Evolutionary conservation across 1,140 invertebrate genomes (phyloP), one percentile per base, ranked within the genome.

Genomic region (Yoshiicerus persimilis): DNA sequence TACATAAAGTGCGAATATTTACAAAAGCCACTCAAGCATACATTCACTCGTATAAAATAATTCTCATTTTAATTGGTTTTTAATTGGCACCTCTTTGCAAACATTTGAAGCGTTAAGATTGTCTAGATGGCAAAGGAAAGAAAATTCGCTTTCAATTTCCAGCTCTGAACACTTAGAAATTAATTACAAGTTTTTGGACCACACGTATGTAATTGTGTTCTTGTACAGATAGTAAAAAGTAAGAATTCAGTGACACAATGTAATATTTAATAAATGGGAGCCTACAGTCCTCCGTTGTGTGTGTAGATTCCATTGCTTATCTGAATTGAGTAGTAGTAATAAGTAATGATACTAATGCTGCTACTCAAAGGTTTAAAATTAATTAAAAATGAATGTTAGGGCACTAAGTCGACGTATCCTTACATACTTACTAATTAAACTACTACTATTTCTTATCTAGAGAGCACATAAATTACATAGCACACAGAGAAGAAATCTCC

Each of bases 401-500:
- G 8, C 34, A 34, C 11, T 30, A 27, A 70, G 64, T 70, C 25
- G 23, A 70, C 9, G 13, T 16, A 70, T 1, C 13, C 11, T n/a
- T 70, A 70, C 16, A n/a, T 70, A 70, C 8, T 11, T 30, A 70
- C 9, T 70, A 27, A 25, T 70, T 70, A 70, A 70, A 70, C 64
- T 70, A 32, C 30, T 30, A 36, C 27, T 32, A 34, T 30, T 34
- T 9, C 70, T 77, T 77, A 77, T 77, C 70, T 77, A 77, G 70
- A 77, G 70, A 77, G 70, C 70, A 70, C 64, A 70, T 70, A 70
- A 70, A 70, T 70, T 70, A 70, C 64, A 70, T 30, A 70, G 64
- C 64, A 70, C 64, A 70, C 64, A 70, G 47, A 56, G 47, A 56
- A 56, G 16, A 56, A 56, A 56, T 56, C 47, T 56, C 47, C n/a